Conservation (phyloP, 2,797 vertebrate genomes). For the Varecia variegata region DNA sequence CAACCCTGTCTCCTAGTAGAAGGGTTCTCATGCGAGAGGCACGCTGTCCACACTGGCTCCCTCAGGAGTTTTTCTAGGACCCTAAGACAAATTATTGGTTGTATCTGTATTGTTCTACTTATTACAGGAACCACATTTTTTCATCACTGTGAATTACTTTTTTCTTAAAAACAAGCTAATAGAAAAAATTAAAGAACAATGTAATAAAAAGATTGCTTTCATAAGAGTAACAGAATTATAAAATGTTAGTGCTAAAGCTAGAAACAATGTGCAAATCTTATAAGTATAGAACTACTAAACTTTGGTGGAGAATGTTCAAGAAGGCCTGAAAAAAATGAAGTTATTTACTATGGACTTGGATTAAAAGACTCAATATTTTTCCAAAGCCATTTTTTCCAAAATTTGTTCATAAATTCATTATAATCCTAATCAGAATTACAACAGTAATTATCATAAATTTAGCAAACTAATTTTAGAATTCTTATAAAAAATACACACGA, state of each 20-base stretch:
- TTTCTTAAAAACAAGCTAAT: constrained; percentile 6
- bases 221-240: constrained; percentile 20
- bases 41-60: not conserved
- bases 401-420: constrained; percentile 29
- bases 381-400: not conserved
- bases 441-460: not conserved
- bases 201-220: not conserved
- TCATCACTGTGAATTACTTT: not conserved
- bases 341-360: not conserved
- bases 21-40: not conserved
- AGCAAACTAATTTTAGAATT: constrained; percentile 10
- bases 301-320: not conserved
- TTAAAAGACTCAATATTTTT: constrained; percentile 24
- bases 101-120: not conserved
- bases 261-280: not conserved
- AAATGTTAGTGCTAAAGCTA: not conserved
- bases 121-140: not conserved
- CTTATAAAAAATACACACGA: not conserved
- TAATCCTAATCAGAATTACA: not conserved
- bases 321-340: not conserved
- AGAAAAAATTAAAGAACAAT: constrained; percentile 9
- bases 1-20: not conserved
- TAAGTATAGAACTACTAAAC: not conserved
- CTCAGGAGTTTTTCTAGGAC: not conserved
- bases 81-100: not conserved